Percentiles rank a stretch among this genome's conserved stretches.
Evolutionary conservation across 2,797 vertebrate species (phyloP).

Genomic region (Knipowitschia caucasica): DNA sequence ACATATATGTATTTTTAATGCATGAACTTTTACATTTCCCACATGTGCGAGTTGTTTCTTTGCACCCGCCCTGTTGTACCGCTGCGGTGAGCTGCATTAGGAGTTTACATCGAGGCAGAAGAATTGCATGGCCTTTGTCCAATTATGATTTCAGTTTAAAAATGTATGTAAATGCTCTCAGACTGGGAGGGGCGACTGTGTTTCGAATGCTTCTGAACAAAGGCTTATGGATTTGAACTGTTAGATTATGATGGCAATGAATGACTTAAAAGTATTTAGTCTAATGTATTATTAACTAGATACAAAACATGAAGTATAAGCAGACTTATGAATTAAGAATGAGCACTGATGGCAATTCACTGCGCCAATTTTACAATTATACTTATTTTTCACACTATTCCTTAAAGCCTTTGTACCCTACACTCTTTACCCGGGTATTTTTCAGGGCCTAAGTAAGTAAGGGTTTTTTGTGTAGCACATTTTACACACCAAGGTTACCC

Average conservation of each 20-base stretch:
- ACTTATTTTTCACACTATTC: too few species aligned
- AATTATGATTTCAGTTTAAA: not conserved
- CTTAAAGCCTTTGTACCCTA: too few species aligned
- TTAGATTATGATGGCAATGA: not conserved
- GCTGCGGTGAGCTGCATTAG: constrained; percentile 1
- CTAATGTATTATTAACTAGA: not conserved
- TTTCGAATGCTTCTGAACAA: not conserved
- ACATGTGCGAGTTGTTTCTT: not conserved
- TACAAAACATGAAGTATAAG: constrained; percentile 1
- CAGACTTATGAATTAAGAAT: not conserved
- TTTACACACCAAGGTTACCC: too few species aligned
- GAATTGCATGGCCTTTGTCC: not conserved
- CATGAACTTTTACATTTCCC: constrained; percentile 6
- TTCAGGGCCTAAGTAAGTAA: too few species aligned
- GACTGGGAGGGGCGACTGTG: not conserved
- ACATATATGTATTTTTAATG: constrained; percentile 13
- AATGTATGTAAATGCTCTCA: not conserved
- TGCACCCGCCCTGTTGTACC: not conserved
- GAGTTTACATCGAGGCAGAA: not conserved
- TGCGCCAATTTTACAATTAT: not conserved
- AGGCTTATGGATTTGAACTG: not conserved
- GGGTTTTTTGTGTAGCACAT: too few species aligned
- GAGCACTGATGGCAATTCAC: not conserved
- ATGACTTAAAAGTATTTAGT: not conserved
- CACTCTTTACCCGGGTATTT: too few species aligned